Percentiles rank a stretch among this genome's conserved stretches.
phyloP scores from a whole-genome alignment of 2,888 invertebrate species.

The Rhorus exstirpatorius region DNA sequence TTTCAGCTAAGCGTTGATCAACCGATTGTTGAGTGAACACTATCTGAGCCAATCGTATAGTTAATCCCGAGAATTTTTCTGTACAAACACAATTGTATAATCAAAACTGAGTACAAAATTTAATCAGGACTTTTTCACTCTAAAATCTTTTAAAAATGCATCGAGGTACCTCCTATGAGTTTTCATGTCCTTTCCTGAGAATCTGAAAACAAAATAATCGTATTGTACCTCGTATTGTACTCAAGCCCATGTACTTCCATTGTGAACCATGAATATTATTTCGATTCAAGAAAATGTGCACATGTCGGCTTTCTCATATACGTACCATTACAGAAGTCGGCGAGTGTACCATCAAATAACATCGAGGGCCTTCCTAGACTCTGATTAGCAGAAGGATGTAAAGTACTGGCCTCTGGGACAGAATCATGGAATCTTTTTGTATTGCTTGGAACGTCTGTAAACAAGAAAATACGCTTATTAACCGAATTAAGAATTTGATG shows the following conservation, averaged over 20 bases:
- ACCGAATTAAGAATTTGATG: neutral
- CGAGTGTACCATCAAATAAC: neutral
- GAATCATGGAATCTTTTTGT: neutral
- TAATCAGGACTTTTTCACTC: neutral
- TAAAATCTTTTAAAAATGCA: neutral
- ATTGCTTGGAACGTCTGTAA: neutral
- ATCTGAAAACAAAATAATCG: neutral
- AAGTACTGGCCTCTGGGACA: neutral
- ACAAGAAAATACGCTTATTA: constrained; percentile 1
- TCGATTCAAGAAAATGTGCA: neutral
- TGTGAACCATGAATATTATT: neutral
- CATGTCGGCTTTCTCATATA: neutral
- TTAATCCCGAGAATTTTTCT: neutral
- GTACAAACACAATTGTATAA: neutral
- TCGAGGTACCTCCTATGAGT: neutral
- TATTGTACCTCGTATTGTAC: too few relatives aligned
- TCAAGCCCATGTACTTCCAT: neutral
- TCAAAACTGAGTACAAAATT: neutral
- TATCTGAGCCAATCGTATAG: neutral
- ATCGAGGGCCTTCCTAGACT: neutral
- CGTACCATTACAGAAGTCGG: neutral
- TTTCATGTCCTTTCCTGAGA: neutral
- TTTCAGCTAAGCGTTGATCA: neutral
- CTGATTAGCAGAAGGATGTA: neutral
- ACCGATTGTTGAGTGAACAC: neutral